A percentile compares a stretch with the other conserved stretches of the same genome.
Conservation (phyloP, 2,797 vertebrate species). For the Apogon hyalosoma region DNA sequence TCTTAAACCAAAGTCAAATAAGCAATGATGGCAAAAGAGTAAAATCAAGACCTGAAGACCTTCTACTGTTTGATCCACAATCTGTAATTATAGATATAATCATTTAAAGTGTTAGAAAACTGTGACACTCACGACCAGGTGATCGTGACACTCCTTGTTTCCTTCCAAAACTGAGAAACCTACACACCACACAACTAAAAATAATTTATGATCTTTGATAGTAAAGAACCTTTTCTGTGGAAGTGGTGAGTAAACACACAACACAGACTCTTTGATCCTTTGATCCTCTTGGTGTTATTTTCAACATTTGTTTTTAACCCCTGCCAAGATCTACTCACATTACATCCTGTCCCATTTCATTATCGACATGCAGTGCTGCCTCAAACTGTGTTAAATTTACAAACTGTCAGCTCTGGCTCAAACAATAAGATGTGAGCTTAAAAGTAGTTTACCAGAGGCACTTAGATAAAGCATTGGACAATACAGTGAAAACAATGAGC, state of each 20-base stretch:
- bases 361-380: constrained; percentile 46
- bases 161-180: background rate
- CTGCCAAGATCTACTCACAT: constrained; percentile 57
- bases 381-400: constrained; percentile 13
- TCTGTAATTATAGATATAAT: background rate
- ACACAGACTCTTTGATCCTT: constrained; percentile 49
- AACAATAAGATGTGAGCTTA: constrained; percentile 7
- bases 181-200: background rate
- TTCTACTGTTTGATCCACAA: too few relatives aligned
- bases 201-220: constrained; percentile 13
- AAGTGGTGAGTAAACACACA: constrained; percentile 17
- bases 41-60: too few relatives aligned
- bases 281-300: constrained; percentile 50
- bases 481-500: background rate
- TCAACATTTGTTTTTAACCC: constrained; percentile 48
- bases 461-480: background rate
- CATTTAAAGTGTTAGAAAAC: background rate
- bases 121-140: background rate
- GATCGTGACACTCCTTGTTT: constrained; percentile 4
- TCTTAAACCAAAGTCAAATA: too few relatives aligned
- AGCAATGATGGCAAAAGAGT: too few relatives aligned
- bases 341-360: constrained; percentile 60
- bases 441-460: constrained; percentile 7
- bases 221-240: constrained; percentile 12
- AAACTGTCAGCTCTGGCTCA: constrained; percentile 2